Base-by-base conservation (phyloP, 2,888 invertebrate species). In the Kuschelorhynchus macadamiae region DNA sequence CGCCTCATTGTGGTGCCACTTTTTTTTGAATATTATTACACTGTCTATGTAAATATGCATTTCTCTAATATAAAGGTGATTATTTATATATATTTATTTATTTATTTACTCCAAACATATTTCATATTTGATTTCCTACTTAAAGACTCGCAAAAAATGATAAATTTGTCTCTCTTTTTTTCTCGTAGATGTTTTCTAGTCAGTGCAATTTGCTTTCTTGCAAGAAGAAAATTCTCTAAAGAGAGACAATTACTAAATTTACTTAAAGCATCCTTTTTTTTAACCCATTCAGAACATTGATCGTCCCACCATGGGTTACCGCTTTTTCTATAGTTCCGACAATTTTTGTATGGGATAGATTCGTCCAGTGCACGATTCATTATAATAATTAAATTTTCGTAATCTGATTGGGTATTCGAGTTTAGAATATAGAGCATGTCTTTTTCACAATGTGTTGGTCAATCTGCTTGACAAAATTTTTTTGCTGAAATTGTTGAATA, bases 31-130 rank as follows among this genome's bases (percentile, higher is more conserved):
- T n/a, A n/a, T n/a, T n/a, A n/a, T n/a, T n/a, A n/a, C n/a, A n/a
- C n/a, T n/a, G n/a, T n/a, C n/a, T n/a, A n/a, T n/a, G n/a, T n/a
- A n/a, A n/a, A n/a, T n/a, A n/a, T n/a, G n/a, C n/a, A n/a, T n/a
- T n/a, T n/a, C n/a, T n/a, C n/a, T n/a, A n/a, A n/a, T n/a, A n/a
- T n/a, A n/a, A n/a, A n/a, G n/a, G n/a, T n/a, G n/a, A n/a, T n/a
- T n/a, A n/a, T n/a, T n/a, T n/a, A n/a, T n/a, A n/a, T n/a, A n/a
- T n/a, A n/a, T n/a, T n/a, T n/a, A n/a, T n/a, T n/a, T n/a, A n/a
- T n/a, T n/a, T n/a, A n/a, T n/a, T n/a, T n/a, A n/a, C n/a, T 47
- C 52, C 61, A 61, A 12, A 52, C 52, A 21, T 47, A 39, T n/a
- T 47, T n/a, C 11, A 41, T 39, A 12, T 47, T 16, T 1, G 64